Evolutionary conservation across 2,113 vertebrate species (phyloP), one percentile per base, ranked within the genome.

Genomic region (Petrocephalus microphthalmus): DNA sequence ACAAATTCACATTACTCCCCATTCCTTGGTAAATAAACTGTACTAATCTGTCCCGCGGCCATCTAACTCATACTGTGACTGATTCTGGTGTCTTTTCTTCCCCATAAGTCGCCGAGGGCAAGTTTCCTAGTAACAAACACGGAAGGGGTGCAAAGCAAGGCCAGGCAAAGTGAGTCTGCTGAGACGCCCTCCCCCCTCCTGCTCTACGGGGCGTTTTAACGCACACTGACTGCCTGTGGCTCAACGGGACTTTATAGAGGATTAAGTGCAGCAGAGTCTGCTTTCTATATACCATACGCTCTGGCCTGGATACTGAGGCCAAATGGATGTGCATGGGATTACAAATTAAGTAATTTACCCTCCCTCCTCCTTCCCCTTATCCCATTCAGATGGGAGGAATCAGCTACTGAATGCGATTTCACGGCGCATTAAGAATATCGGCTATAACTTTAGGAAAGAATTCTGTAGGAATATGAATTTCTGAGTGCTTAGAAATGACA

Each of bases 1-100:
- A 51, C 49, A 52, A 51, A 19, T 71, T 85, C 51, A 89, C 11
- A 4, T 47, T 87, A 57, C 84, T 90, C 89, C 88, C 89, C 91
- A 57, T 91, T 91, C 89, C 89, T 47, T 51, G 67, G 71, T 71
- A 83, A 60, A 89, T 67, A 54, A 88, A 87, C 60, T 74, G 74
- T 54, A 64, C 88, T 89, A 88, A 90, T 88, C 67, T 89, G 54
- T 51, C 86, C 89, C 88, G 17, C 7, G 29, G 88, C 88, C 86
- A 15, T 54, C 33, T 47, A 78, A 78, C 71, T 86, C 54, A 51
- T 4, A 6, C 45, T 25, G 22, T 51, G 47, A 25, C 33, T 78
- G 71, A 42, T 42, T 78, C 25, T 20, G 20, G 17, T 45, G 37
- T 17, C 33, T 78, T 71, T 33, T 71, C 67, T 71, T 78, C 17